A percentile compares a stretch with the other conserved stretches of the same genome.
These are phyloP conservation scores for Drosophila repleta DNA, from an alignment of 1,140 invertebrate genomes.

Conservation along the genomic window DNA sequence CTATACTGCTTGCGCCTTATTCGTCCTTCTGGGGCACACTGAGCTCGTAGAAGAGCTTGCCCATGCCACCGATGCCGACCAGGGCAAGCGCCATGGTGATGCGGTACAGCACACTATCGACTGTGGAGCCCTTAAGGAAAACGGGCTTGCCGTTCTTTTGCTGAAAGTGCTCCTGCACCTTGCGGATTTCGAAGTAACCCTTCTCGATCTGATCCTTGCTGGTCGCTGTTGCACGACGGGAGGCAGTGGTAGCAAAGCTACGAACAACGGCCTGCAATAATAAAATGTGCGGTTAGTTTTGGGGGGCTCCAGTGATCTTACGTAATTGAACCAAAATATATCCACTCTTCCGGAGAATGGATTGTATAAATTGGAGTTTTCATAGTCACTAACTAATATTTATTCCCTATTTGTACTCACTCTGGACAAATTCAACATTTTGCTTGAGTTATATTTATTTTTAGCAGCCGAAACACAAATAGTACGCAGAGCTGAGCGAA, in stretches of 20 bases:
- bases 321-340: slow-evolving; percentile 55
- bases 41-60: slow-evolving; percentile 78
- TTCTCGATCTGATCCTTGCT: slow-evolving; percentile 72
- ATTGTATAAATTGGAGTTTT: neutral
- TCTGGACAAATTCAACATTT: slow-evolving; percentile 82
- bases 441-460: slow-evolving; percentile 59
- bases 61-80: slow-evolving; percentile 83
- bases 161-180: slow-evolving; percentile 85
- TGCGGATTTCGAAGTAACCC: slow-evolving; percentile 79
- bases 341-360: slow-evolving; percentile 4
- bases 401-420: slow-evolving; percentile 47
- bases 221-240: slow-evolving; percentile 56
- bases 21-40: slow-evolving; percentile 72
- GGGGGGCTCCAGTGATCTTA: slow-evolving; percentile 59
- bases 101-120: slow-evolving; percentile 86
- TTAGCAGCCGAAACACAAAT: slow-evolving; percentile 53
- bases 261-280: slow-evolving; percentile 74
- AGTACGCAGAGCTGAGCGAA: slow-evolving; percentile 39
- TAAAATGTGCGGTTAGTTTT: slow-evolving; percentile 64
- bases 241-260: slow-evolving; percentile 64
- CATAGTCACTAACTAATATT: neutral
- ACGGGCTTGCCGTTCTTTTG: slow-evolving; percentile 86
- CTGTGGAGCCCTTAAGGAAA: slow-evolving; percentile 86
- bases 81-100: slow-evolving; percentile 84
- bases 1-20: slow-evolving; percentile 37